These are phyloP conservation scores for Macrostomum cliftonense DNA, from an alignment of 2,888 invertebrate species.

Conservation along the genomic window DNA sequence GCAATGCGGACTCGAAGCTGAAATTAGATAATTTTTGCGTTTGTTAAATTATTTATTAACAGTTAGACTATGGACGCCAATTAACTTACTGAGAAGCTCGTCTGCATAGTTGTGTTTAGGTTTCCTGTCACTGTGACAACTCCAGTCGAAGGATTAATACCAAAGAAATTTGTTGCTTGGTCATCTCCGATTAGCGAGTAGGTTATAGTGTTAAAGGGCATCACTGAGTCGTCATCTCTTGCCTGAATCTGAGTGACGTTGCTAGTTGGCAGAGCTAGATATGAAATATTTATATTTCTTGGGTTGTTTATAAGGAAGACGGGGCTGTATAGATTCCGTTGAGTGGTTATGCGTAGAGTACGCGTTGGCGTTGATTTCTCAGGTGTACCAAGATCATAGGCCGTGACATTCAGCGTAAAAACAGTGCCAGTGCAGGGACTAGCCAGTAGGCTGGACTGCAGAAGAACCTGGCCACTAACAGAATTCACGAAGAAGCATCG, in stretches of 20 bases:
- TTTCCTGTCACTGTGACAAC: constrained; percentile 61
- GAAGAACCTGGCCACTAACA: constrained; percentile 9
- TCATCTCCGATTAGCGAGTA: constrained; percentile 36
- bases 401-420: too few species aligned
- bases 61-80: too few species aligned
- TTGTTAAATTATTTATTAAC: too few species aligned
- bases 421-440: constrained; percentile 16
- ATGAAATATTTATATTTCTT: too few species aligned
- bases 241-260: constrained; percentile 4
- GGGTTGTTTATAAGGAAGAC: too few species aligned
- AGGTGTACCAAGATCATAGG: too few species aligned
- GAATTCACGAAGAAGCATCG: constrained; percentile 14
- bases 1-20: too few species aligned
- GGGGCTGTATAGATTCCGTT: too few species aligned
- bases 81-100: not conserved
- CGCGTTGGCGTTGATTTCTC: too few species aligned
- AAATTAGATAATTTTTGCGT: too few species aligned
- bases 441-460: constrained; percentile 4
- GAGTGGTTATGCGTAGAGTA: too few species aligned
- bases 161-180: constrained; percentile 64
- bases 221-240: constrained; percentile 13
- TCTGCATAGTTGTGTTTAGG: constrained; percentile 36
- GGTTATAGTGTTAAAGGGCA: constrained; percentile 3
- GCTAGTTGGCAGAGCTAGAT: too few species aligned
- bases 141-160: constrained; percentile 67